phyloP scores from a whole-genome alignment of 2,797 vertebrate species.

The Hylomyscus alleni region DNA sequence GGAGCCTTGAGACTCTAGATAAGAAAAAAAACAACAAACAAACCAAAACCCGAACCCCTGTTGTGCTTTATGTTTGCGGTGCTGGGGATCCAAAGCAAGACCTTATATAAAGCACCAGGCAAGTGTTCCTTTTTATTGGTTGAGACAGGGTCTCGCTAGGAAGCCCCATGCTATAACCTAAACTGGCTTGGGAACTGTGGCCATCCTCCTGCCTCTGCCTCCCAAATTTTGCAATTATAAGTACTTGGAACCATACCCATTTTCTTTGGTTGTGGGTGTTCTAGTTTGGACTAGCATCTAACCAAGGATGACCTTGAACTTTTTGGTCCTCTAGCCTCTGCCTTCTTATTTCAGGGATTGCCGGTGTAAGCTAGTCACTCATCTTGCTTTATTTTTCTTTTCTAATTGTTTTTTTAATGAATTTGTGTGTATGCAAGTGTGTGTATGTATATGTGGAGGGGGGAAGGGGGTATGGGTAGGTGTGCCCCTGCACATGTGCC shows the following conservation, averaged over 20 bases:
- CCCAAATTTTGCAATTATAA: not conserved
- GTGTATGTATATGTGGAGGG: no score
- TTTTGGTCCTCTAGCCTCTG: not conserved
- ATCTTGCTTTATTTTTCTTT: not conserved
- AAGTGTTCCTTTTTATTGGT: not conserved
- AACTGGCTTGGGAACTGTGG: not conserved
- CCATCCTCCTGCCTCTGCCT: not conserved
- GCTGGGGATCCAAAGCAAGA: not conserved
- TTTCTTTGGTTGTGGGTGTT: not conserved
- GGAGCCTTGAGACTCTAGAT: not conserved
- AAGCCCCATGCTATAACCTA: not conserved
- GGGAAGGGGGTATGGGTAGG: rapidly evolving
- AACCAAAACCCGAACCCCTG: not conserved
- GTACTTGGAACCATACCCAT: not conserved
- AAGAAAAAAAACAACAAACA: not conserved
- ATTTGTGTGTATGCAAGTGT: not conserved
- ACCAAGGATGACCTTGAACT: not conserved
- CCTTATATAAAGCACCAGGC: not conserved
- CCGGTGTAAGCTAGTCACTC: no score
- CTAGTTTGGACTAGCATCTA: not conserved
- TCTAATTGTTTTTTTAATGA: not conserved
- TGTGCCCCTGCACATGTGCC: not conserved
- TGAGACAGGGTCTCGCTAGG: not conserved
- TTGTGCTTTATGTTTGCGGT: not conserved
- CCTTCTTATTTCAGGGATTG: not conserved